These are phyloP conservation scores for Ceratina australensis DNA, from an alignment of 1,140 invertebrate species.

Conservation along the genomic window DNA sequence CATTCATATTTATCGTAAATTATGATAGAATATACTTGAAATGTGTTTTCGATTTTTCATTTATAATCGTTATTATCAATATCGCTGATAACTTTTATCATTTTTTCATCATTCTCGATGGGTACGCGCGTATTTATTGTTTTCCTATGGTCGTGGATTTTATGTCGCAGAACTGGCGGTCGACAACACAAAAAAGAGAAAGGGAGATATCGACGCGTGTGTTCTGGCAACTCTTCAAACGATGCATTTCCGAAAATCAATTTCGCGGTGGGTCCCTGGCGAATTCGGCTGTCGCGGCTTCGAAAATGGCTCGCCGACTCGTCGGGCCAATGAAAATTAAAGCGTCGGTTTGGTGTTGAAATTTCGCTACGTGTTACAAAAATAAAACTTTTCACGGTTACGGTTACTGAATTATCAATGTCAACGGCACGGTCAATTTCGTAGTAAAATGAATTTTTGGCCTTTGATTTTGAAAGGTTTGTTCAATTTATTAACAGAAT, in stretches of 20 bases:
- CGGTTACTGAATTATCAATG: neutral
- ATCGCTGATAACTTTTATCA: too few species aligned
- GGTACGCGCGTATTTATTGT: slow-evolving; percentile 7
- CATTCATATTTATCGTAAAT: too few species aligned
- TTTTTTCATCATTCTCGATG: too few species aligned
- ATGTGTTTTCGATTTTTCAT: neutral
- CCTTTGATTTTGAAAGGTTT: too few species aligned
- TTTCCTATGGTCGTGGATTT: neutral
- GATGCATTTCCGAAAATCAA: slow-evolving; percentile 61
- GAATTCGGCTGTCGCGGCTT: slow-evolving; percentile 37
- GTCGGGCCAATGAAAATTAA: slow-evolving; percentile 49
- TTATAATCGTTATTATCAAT: neutral
- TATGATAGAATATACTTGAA: too few species aligned
- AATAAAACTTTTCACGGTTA: neutral
- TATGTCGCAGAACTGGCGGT: slow-evolving; percentile 12
- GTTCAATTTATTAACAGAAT: too few species aligned
- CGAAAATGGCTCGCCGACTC: slow-evolving; percentile 10
- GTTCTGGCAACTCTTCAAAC: slow-evolving; percentile 61
- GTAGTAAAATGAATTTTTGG: neutral
- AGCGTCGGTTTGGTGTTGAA: slow-evolving; percentile 11
- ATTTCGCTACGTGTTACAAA: slow-evolving; percentile 2
- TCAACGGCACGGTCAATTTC: neutral
- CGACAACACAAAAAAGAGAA: neutral
- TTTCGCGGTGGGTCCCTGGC: slow-evolving; percentile 40
- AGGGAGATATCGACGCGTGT: slow-evolving; percentile 40